Evolutionary conservation across 2,113 vertebrate species (phyloP).

Genomic region (Perca fluviatilis): DNA sequence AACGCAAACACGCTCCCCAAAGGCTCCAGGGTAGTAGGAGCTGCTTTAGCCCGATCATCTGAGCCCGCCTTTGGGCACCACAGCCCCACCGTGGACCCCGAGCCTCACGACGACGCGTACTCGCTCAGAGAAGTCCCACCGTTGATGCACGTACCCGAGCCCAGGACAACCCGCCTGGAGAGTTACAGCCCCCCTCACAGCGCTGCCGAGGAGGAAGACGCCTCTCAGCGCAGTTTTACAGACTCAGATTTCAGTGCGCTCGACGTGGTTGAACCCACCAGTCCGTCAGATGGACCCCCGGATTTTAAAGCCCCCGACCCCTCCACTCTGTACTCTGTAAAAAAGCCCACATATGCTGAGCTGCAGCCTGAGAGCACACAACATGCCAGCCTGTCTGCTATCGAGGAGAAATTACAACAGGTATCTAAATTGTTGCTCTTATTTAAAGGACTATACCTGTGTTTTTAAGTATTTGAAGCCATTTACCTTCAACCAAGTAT

Average conservation of each 20-base stretch:
- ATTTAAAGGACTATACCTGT: not conserved
- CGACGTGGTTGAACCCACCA: slow-evolving; percentile 37
- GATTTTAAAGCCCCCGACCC: slow-evolving; percentile 83
- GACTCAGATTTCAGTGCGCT: slow-evolving; percentile 78
- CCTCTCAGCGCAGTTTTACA: slow-evolving; percentile 70
- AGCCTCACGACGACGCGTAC: not conserved
- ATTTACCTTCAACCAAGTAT: not conserved
- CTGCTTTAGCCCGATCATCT: slow-evolving; percentile 70
- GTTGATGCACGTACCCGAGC: slow-evolving; percentile 68
- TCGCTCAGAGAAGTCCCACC: slow-evolving; percentile 70
- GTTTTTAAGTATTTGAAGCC: not conserved
- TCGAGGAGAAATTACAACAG: slow-evolving; percentile 82
- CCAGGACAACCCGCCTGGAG: not conserved
- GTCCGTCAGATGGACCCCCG: slow-evolving; percentile 80
- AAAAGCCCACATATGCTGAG: slow-evolving; percentile 33
- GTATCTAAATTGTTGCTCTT: slow-evolving; percentile 51
- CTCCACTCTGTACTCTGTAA: not conserved
- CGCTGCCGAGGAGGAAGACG: slow-evolving; percentile 45
- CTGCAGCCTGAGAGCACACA: slow-evolving; percentile 47
- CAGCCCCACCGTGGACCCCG: slow-evolving; percentile 37
- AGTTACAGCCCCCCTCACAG: slow-evolving; percentile 45
- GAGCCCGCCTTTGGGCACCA: slow-evolving; percentile 68
- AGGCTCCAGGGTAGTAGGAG: slow-evolving; percentile 9
- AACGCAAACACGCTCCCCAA: slow-evolving; percentile 60
- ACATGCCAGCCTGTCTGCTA: slow-evolving; percentile 68